Evolutionary conservation across 2,888 invertebrate genomes (phyloP).

Genomic region (Eulithis testata): DNA sequence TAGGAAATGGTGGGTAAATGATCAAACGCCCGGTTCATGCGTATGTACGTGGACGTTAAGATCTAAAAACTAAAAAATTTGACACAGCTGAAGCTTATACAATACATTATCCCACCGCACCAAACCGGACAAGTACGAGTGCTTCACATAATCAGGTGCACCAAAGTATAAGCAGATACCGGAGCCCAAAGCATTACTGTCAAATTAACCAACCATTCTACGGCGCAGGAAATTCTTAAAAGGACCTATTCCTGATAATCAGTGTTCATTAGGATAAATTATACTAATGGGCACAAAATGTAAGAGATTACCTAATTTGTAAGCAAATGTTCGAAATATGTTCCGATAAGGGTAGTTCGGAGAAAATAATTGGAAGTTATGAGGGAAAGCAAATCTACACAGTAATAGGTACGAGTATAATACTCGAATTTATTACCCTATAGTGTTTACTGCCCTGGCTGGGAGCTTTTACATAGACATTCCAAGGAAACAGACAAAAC

Average conservation of each 20-base stretch:
- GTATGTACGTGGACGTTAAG: background rate
- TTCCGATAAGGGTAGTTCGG: background rate
- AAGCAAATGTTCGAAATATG: background rate
- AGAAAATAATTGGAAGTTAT: conserved; percentile 1
- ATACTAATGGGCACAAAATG: conserved; percentile 17
- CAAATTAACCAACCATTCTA: conserved; percentile 16
- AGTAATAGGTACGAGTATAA: no score
- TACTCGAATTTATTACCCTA: no score
- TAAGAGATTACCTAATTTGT: conserved; percentile 10
- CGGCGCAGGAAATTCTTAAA: conserved; percentile 19
- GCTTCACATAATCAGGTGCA: conserved; percentile 5
- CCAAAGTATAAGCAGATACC: background rate
- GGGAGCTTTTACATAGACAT: no score
- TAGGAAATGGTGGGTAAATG: no score
- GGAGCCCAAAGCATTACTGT: conserved; percentile 16
- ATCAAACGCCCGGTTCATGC: background rate
- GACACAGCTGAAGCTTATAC: background rate
- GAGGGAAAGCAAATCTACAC: background rate
- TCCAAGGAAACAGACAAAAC: no score
- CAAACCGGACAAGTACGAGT: background rate
- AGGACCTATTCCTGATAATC: conserved; percentile 12
- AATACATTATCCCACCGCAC: conserved; percentile 1
- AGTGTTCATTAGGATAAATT: conserved; percentile 18
- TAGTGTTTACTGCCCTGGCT: no score
- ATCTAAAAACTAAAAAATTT: background rate